phyloP scores from a whole-genome alignment of 1,140 invertebrate genomes.

The Paralvinella palmiformis region DNA sequence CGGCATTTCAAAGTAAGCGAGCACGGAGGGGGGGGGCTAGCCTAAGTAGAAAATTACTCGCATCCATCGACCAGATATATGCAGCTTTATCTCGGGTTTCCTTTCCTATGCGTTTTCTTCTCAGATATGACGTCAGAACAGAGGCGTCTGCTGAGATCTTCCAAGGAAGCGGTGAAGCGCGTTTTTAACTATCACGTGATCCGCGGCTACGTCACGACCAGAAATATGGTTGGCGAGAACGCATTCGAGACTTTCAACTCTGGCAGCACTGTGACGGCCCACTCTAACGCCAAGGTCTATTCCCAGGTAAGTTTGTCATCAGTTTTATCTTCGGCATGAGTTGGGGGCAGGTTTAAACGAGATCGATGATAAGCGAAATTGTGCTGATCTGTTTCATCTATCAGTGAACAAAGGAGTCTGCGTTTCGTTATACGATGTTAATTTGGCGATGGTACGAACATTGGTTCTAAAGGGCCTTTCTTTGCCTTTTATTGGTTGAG shows the following conservation, averaged over 20 bases:
- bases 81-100: background rate
- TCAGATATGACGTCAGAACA: background rate
- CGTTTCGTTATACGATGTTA: too few relatives aligned
- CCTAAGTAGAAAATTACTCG: background rate
- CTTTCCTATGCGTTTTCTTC: background rate
- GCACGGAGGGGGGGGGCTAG: too few relatives aligned
- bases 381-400: background rate
- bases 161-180: background rate
- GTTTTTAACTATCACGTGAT: conserved; percentile 9
- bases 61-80: background rate
- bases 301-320: background rate
- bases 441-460: too few relatives aligned
- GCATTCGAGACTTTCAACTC: background rate
- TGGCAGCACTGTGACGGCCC: background rate
- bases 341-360: background rate
- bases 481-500: too few relatives aligned
- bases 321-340: background rate
- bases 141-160: background rate
- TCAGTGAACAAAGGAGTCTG: background rate
- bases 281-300: background rate
- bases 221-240: background rate
- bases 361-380: background rate
- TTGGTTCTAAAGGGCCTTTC: too few relatives aligned
- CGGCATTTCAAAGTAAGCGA: conserved; percentile 12
- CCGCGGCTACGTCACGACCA: background rate